Base-by-base conservation (phyloP, 2,113 vertebrate species). In the Eublepharis macularius region DNA sequence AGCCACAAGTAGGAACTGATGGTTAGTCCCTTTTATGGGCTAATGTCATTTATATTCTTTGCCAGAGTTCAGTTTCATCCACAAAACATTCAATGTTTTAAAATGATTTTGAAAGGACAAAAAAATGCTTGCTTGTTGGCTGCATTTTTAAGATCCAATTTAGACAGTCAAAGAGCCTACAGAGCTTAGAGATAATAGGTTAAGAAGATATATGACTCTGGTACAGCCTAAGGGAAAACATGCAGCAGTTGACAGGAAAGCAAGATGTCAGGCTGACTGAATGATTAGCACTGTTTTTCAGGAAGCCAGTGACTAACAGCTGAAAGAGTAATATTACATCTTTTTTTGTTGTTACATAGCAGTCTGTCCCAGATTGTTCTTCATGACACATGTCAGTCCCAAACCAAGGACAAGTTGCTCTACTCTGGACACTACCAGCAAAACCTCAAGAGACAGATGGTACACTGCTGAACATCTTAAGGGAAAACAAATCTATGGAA, bases 331-430 rank as follows among this genome's bases (percentile, higher is more conserved):
- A 92, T 43, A 77, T 1, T 63, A 80, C 10, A 83, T 86, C 88
- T 69, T 1, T 7, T 77, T 87, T 91, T 83, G 57, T 65, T 26
- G 60, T 82, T 87, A 57, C 49, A 80, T 21, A 77, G 49, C 82
- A 82, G 82, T 79, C 19, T 92, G 93, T 13, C 90, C 90, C 88
- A 94, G 78, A 94, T 93, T 90, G 88, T 92, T 92, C 68, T 86
- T 92, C 83, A 86, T 91, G 87, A 85, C 90, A 89, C 0, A 87
- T 74, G 2, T 87, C 81, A 91, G 29, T 93, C 91, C 82, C 14
- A 4, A 91, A 92, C 83, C 89, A 87, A 92, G 39, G 80, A 88
- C 89, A 91, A 89, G 86, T 92, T 87, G 24, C 88, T 88, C 81
- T 81, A 49, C 2, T 34, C 39, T 1, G 63, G 81, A 89, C 85